These are phyloP conservation scores for Patella caerulea DNA, from an alignment of 2,888 invertebrate genomes.

Conservation along the genomic window DNA sequence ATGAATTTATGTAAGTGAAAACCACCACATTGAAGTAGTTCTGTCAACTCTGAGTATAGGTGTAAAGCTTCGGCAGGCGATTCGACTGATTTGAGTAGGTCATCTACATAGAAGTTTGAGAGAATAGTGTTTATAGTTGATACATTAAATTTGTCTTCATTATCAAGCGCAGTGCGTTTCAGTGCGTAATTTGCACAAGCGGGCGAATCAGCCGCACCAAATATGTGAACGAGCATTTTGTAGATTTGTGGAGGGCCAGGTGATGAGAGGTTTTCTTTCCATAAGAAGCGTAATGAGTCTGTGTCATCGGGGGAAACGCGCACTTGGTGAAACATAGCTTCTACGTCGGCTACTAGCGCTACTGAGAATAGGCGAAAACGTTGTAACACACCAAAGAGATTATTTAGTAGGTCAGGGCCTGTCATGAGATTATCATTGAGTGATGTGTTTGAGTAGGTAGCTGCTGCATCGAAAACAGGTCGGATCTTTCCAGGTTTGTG, in stretches of 20 bases:
- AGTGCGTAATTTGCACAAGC: conserved; percentile 17
- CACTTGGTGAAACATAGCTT: conserved; percentile 23
- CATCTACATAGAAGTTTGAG: conserved; percentile 20
- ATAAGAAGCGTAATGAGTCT: conserved; percentile 16
- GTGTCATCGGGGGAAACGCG: background rate
- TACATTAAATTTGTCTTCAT: background rate
- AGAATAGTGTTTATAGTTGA: background rate
- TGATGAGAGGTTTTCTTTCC: background rate
- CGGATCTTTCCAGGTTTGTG: background rate
- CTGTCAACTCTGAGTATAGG: conserved; percentile 1
- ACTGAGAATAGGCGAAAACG: conserved; percentile 19
- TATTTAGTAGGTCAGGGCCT: conserved; percentile 10
- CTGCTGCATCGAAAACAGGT: conserved; percentile 16
- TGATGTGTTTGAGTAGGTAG: conserved; percentile 9
- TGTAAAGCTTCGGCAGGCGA: background rate
- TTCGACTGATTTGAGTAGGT: conserved; percentile 14
- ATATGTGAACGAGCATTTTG: conserved; percentile 16
- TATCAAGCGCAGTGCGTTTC: conserved; percentile 10
- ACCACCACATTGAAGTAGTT: background rate
- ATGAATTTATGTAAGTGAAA: conserved; percentile 12
- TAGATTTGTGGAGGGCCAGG: background rate
- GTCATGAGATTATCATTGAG: background rate
- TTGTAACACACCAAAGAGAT: conserved; percentile 18
- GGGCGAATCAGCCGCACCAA: conserved; percentile 12
- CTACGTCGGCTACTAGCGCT: conserved; percentile 22